Evolutionary conservation across 2,888 invertebrate genomes (phyloP), one percentile per base, ranked within the genome.

Genomic region (Bembecia ichneumoniformis): DNA sequence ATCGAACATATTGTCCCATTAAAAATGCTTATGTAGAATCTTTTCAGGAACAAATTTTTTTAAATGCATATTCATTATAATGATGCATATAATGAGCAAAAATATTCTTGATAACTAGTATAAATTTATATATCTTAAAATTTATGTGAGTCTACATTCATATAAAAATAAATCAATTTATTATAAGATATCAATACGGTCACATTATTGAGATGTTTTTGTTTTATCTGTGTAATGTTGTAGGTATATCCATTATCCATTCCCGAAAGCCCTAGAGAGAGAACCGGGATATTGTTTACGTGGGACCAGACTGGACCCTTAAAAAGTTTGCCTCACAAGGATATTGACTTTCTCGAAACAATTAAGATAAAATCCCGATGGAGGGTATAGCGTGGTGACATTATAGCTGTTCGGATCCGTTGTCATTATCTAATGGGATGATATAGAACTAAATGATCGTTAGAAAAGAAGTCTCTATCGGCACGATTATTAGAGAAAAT

Each of bases 331-430:
- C 58, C 55, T 46, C 28, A n/a, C 50, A 49, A 56, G 64, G 65
- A 66, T 71, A 73, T 70, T 63, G 66, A 71, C 65, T 68, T 68
- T 65, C 66, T 60, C 60, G 62, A 68, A 67, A 69, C 75, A 74
- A 79, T 79, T 77, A 77, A 76, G 77, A 75, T 77, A 76, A 75
- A 68, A 62, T 66, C 69, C 67, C 64, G 63, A 70, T 67, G 65
- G 65, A 53, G 53, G 49, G 13, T 40, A 40, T 13, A 44, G 55
- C 55, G 55, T 56, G 58, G 66, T 60, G 71, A 71, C 67, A 67
- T 68, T 65, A 69, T 67, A 63, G 56, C 52, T 52, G 46, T 56
- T 53, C 52, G 60, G 56, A 60, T 55, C 52, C 59, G 58, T 52
- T 57, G 56, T 59, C 55, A 54, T 58, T 49, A 62, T 65, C 74